Base-by-base conservation (phyloP, 2,888 invertebrate genomes). In the Noctuana brunneofusca region DNA sequence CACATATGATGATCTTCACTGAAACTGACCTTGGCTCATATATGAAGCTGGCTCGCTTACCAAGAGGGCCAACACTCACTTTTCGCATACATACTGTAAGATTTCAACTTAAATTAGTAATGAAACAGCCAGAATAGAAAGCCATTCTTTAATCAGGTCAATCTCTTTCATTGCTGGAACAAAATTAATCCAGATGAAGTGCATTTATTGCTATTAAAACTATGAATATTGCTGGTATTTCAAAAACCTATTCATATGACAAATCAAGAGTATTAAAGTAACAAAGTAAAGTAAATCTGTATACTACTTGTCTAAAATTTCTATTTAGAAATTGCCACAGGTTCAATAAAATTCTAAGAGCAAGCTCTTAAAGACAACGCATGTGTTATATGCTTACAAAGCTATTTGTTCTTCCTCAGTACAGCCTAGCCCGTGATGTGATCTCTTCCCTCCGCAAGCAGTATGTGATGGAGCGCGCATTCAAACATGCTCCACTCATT, bases 31-130 rank as follows among this genome's bases (percentile, higher is more conserved):
- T 95, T 0, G 96, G 97, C 55, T 93, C 96, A 35, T 98, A 98
- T 75, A 92, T 99, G 78, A 95, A 98, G 79, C 90, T 99, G 27
- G 93, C 95, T 12, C 92, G 98, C 38, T 81, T 98, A 60, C 98
- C 99, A 0, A 92, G 97, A 72, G 99, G 99, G 14, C 99, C 99
- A 0, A 98, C 98, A 0, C 89, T 99, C 16, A 96, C 97, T 0
- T 98, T 98, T 81, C 95, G 96, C 83, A 93, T 98, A 69, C 86
- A 91, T 35, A 88, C 81, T 80, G 90, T 90, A 78, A 84, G 84
- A 30, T 41, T 32, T 14, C 8, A n/a, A 49, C 8, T 38, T 16
- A 27, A 32, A 32, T 32, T 32, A 12, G 32, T 12, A 32, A 32
- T 3, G 11, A 2, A 3, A 32, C 32, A 2, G 3, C 32, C 32